A percentile compares a stretch with the other conserved stretches of the same genome.
phyloP scores from a whole-genome alignment of 2,797 vertebrate genomes.

The Mormyrops attenuatus region DNA sequence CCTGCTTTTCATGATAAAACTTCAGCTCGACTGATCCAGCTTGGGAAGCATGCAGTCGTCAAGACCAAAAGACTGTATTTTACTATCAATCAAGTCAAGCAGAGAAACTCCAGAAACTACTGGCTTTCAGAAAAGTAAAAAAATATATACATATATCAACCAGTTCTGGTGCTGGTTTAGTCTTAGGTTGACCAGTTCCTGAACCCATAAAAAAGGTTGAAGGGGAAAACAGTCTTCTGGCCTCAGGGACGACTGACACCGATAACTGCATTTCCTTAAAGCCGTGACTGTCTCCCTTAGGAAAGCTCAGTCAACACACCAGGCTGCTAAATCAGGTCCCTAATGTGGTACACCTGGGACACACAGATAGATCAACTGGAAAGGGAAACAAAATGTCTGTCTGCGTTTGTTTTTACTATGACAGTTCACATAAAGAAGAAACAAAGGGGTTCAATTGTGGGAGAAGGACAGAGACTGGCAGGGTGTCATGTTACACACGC shows the following conservation, averaged over 20 bases:
- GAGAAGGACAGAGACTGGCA: neutral
- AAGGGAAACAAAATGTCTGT: neutral
- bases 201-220: neutral
- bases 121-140: neutral
- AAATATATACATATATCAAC: neutral
- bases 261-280: neutral
- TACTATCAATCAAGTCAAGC: neutral
- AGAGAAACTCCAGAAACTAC: neutral
- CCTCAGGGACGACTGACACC: neutral
- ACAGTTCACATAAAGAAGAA: neutral
- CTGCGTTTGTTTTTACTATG: neutral
- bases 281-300: neutral
- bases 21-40: neutral
- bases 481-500: neutral
- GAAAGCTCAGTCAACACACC: neutral
- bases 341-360: neutral
- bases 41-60: neutral
- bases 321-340: neutral
- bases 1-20: neutral
- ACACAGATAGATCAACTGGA: neutral
- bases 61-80: neutral
- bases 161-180: neutral
- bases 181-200: neutral
- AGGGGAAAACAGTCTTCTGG: neutral
- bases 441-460: neutral